A percentile compares a stretch with the other conserved stretches of the same genome.
Evolutionary conservation across 2,113 vertebrate genomes (phyloP).

Genomic region (Scytalopus superciliaris): DNA sequence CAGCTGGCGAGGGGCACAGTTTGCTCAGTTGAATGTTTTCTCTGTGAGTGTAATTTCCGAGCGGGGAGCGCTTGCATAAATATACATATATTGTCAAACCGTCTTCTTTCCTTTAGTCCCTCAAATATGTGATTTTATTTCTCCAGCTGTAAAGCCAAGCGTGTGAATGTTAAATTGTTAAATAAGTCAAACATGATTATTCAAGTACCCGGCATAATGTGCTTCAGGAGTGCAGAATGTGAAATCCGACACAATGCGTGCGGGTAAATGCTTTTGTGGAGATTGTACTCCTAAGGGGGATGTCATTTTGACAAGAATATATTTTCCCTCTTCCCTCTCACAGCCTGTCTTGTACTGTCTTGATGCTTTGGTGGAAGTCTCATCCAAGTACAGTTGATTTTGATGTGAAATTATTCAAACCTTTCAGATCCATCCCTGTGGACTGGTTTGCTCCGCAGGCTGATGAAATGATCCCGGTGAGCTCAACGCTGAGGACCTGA

Average conservation of each 20-base stretch:
- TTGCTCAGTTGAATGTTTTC: background rate
- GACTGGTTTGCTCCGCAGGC: background rate
- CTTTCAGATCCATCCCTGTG: slow-evolving; percentile 14
- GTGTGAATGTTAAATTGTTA: background rate
- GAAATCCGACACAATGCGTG: background rate
- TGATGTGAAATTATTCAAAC: slow-evolving; percentile 42
- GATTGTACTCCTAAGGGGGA: background rate
- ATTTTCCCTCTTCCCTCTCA: background rate
- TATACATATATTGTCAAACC: background rate
- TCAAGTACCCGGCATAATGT: background rate
- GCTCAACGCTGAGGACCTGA: background rate
- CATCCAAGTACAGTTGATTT: background rate
- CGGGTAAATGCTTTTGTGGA: background rate
- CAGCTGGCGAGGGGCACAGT: background rate
- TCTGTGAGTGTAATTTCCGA: background rate
- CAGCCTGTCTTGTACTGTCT: background rate
- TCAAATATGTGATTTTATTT: background rate
- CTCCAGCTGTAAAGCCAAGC: slow-evolving; percentile 10
- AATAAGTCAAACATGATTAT: slow-evolving; percentile 33
- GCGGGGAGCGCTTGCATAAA: background rate
- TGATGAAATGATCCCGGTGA: background rate
- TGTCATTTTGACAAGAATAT: slow-evolving; percentile 28
- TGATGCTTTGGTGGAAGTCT: background rate
- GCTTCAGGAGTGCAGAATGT: background rate
- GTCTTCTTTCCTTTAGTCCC: background rate